Percentiles rank a stretch among this genome's conserved stretches.
Conservation (phyloP, 1,140 invertebrate genomes). For the Trialeurodes vaporariorum region DNA sequence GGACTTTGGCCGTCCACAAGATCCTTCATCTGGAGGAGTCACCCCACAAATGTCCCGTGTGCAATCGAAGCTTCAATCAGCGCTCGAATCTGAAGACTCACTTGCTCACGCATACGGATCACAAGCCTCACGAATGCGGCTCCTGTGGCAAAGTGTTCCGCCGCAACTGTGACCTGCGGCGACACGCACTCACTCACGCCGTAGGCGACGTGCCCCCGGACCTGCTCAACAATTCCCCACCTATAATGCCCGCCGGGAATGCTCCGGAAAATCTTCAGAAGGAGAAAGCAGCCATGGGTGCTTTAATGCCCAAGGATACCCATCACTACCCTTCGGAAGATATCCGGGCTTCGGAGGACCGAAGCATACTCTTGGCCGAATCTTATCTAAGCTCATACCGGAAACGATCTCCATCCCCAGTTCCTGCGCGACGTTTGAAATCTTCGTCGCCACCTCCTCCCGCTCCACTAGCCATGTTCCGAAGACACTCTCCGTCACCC, state of each 20-base stretch:
- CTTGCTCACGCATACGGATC: constrained; percentile 86
- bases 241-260: background rate
- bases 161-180: constrained; percentile 68
- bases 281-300: background rate
- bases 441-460: constrained; percentile 12
- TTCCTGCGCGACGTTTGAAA: constrained; percentile 3
- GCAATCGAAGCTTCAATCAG: constrained; percentile 78
- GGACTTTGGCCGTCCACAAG: constrained; percentile 87
- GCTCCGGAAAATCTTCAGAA: constrained; percentile 16
- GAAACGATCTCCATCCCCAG: constrained; percentile 29
- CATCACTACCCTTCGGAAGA: constrained; percentile 5
- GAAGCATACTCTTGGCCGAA: background rate
- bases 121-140: constrained; percentile 87
- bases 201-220: constrained; percentile 66
- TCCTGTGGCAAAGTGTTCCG: constrained; percentile 80
- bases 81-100: constrained; percentile 87
- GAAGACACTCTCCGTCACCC: constrained; percentile 16
- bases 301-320: background rate
- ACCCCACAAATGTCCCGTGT: constrained; percentile 83
- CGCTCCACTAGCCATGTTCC: constrained; percentile 14
- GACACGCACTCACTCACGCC: constrained; percentile 73
- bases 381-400: background rate
- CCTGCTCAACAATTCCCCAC: constrained; percentile 5
- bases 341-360: background rate
- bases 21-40: constrained; percentile 86